Evolutionary conservation across 2,113 vertebrate species (phyloP).

Genomic region (Tetrax tetrax): DNA sequence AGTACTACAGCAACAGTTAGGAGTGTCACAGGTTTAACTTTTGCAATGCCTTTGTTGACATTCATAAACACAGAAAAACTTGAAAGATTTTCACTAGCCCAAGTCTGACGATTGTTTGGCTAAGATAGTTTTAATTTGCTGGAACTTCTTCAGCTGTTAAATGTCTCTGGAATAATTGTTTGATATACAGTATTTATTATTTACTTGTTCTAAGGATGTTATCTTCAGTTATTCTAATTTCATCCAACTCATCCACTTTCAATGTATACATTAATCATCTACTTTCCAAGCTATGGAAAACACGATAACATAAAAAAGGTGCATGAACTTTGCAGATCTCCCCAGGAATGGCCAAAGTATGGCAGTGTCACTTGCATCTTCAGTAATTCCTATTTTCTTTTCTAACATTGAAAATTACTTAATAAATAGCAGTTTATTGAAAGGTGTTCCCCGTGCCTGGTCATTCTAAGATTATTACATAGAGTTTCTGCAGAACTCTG

Average conservation of each 20-base stretch:
- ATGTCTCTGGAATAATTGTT: background rate
- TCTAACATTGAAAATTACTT: background rate
- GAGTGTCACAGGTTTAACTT: conserved; percentile 2
- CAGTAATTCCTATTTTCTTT: conserved; percentile 6
- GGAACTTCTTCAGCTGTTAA: background rate
- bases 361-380: background rate
- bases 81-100: background rate
- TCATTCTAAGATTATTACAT: background rate
- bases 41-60: conserved; percentile 8
- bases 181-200: background rate
- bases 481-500: conserved; percentile 2
- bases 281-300: background rate
- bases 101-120: background rate
- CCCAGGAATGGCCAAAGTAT: background rate
- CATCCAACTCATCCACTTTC: background rate
- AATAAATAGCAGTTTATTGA: background rate
- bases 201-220: background rate
- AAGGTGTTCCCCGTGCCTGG: background rate
- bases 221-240: background rate
- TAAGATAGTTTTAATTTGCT: background rate
- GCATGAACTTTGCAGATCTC: background rate
- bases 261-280: background rate
- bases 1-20: background rate
- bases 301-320: background rate
- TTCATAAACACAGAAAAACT: conserved; percentile 7